Base-by-base conservation (phyloP, 2,113 vertebrate genomes). In the Campylomormyrus tamandua region DNA sequence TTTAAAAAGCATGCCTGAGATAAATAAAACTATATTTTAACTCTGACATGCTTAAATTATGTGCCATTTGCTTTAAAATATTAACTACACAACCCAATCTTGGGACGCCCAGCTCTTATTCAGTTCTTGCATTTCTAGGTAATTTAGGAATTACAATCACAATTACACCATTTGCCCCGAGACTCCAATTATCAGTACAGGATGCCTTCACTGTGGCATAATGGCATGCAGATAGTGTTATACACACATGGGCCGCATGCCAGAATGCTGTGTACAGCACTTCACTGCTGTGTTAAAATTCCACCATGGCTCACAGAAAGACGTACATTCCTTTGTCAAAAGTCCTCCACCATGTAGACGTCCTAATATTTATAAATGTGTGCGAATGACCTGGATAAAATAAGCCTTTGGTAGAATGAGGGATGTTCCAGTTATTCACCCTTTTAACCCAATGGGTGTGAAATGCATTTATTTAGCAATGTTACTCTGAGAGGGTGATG, bases 251-350 rank as follows among this genome's bases (percentile, higher is more conserved):
- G 13, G 17, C 45, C n/a, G 0, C 53, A 74, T 24, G 46, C 48
- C 45, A 50, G 24, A 50, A 50, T 17, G n/a, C 45, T 27, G 83
- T n/a, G 83, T n/a, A 50, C 24, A 86, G n/a, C 35, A 80, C 74
- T 49, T 46, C 24, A 48, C 45, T 24, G 21, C 19, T 56, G 86
- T 86, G 13, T 58, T 35, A 13, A 21, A 48, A 86, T 88, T 80
- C 21, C 15, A n/a, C 21, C 50, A 80, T 90, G 46, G 17, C 24
- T 48, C 27, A 86, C 39, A 86, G 24, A 86, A n/a, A 86, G 84
- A 56, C 17, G 7, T 90, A 88, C 70, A 83, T 90, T 88, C 90
- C 49, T 42, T 88, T 88, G 49, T 88, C 84, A 46, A 46, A 42
- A n/a, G 8, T 90, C 48, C 19, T 77, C 46, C 89, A 83, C 66